Evolutionary conservation across 1,140 invertebrate species (phyloP).

Genomic region (Drosophila bifasciata): DNA sequence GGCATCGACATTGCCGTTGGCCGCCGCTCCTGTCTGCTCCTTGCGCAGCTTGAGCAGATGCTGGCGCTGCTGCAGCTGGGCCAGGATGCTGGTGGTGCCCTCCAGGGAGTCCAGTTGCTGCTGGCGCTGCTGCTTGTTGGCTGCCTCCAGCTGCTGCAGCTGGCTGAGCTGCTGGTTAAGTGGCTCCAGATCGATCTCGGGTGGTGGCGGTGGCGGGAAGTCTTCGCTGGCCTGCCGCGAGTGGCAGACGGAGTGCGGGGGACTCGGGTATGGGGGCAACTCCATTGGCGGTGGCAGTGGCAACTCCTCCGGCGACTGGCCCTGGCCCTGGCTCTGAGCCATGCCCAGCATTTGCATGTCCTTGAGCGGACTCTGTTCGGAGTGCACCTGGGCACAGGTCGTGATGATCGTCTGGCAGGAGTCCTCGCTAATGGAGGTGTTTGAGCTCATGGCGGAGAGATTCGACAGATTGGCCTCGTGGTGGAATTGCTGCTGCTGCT

Average conservation of each 20-base stretch:
- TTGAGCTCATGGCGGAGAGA: slow-evolving; percentile 86
- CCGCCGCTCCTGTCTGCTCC: slow-evolving; percentile 85
- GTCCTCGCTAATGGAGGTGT: slow-evolving; percentile 92
- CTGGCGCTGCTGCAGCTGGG: slow-evolving; percentile 88
- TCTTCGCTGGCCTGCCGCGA: slow-evolving; percentile 94
- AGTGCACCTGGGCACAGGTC: slow-evolving; percentile 90
- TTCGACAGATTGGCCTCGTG: slow-evolving; percentile 82
- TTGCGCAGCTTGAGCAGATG: slow-evolving; percentile 87
- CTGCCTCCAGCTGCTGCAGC: slow-evolving; percentile 81
- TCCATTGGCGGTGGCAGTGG: slow-evolving; percentile 83
- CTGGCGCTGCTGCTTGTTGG: slow-evolving; percentile 77
- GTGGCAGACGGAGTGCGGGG: slow-evolving; percentile 89
- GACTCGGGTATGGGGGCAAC: slow-evolving; percentile 92
- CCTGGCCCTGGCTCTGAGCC: neutral
- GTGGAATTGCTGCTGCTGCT: slow-evolving; percentile 76
- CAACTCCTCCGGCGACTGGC: slow-evolving; percentile 22
- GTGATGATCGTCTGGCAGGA: slow-evolving; percentile 92
- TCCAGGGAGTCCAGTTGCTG: slow-evolving; percentile 71
- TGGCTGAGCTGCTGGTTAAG: slow-evolving; percentile 86
- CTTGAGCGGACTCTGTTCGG: slow-evolving; percentile 89
- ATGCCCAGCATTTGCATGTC: slow-evolving; percentile 54
- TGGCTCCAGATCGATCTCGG: slow-evolving; percentile 88
- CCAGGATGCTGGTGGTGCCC: slow-evolving; percentile 86
- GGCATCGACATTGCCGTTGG: slow-evolving; percentile 69
- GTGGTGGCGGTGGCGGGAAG: slow-evolving; percentile 94